Percentiles rank a stretch among this genome's conserved stretches.
Evolutionary conservation across 2,888 invertebrate genomes (phyloP).

Genomic region (Phortica magna): DNA sequence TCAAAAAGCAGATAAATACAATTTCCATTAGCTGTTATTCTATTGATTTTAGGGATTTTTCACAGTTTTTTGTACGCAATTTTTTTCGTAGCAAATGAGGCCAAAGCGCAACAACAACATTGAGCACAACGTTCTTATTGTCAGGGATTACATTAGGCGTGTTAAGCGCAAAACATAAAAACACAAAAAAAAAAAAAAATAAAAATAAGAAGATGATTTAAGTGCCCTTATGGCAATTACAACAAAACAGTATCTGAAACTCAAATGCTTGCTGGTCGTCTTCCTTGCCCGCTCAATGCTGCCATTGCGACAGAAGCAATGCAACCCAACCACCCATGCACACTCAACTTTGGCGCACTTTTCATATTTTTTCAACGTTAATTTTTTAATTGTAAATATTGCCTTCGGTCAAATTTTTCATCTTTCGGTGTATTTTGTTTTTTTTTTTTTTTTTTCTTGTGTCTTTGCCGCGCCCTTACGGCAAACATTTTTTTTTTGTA

Average conservation of each 20-base stretch:
- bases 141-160: conserved; percentile 19
- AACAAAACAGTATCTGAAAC: conserved; percentile 1
- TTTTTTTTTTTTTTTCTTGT: not conserved
- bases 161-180: not conserved
- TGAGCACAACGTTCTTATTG: not conserved
- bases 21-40: conserved; percentile 61
- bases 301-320: not conserved
- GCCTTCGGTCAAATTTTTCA: conserved; percentile 69
- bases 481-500: not conserved
- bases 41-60: conserved; percentile 41
- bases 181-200: conserved; percentile 12
- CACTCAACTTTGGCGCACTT: conserved; percentile 36
- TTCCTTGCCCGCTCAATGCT: not conserved
- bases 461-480: not conserved
- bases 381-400: conserved; percentile 73
- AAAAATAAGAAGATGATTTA: conserved; percentile 11
- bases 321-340: not conserved
- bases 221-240: conserved; percentile 34
- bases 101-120: not conserved
- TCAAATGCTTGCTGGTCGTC: not conserved
- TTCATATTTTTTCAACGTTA: conserved; percentile 67
- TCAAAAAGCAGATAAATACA: conserved; percentile 70
- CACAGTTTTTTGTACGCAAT: conserved; percentile 18
- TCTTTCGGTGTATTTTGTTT: conserved; percentile 41
- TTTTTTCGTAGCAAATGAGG: not conserved